Percentiles rank a stretch among this genome's conserved stretches.
Evolutionary conservation across 2,797 vertebrate species (phyloP).

Genomic region (Xenentodon cancila): DNA sequence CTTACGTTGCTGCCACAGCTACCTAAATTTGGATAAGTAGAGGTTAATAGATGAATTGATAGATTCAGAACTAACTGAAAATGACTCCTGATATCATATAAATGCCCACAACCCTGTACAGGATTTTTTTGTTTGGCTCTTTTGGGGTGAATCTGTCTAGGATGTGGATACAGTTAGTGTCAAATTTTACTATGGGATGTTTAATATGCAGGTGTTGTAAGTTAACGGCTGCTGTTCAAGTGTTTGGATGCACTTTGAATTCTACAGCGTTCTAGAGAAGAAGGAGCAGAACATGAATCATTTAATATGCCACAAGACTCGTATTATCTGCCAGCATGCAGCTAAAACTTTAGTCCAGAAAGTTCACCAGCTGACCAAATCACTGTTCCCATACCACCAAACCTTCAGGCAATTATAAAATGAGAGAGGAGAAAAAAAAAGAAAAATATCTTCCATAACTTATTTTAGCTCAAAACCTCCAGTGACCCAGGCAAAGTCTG

Average conservation of each 20-base stretch:
- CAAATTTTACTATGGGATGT: not conserved
- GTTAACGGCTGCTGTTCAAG: not conserved
- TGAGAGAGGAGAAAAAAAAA: slow-evolving; percentile 14
- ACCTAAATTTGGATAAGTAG: too few species aligned
- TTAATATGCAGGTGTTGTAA: not conserved
- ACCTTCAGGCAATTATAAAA: slow-evolving; percentile 29
- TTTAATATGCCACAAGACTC: not conserved
- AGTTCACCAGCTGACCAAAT: not conserved
- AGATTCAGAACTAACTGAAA: too few species aligned
- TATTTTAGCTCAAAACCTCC: too few species aligned
- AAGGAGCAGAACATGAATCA: not conserved
- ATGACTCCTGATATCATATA: too few species aligned
- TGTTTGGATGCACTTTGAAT: not conserved
- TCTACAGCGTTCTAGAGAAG: not conserved
- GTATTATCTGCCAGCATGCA: not conserved
- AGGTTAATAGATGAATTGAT: too few species aligned
- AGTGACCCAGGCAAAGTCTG: too few species aligned
- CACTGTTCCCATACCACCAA: slow-evolving; percentile 9
- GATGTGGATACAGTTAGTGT: not conserved
- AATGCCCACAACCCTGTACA: too few species aligned
- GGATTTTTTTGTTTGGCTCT: too few species aligned
- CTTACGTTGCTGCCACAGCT: too few species aligned
- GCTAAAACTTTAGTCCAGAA: not conserved
- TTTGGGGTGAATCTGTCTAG: too few species aligned
- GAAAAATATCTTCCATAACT: too few species aligned